Evolutionary conservation across 2,888 invertebrate species (phyloP), one percentile per base, ranked within the genome.

Genomic region (Drosophila algonquin): DNA sequence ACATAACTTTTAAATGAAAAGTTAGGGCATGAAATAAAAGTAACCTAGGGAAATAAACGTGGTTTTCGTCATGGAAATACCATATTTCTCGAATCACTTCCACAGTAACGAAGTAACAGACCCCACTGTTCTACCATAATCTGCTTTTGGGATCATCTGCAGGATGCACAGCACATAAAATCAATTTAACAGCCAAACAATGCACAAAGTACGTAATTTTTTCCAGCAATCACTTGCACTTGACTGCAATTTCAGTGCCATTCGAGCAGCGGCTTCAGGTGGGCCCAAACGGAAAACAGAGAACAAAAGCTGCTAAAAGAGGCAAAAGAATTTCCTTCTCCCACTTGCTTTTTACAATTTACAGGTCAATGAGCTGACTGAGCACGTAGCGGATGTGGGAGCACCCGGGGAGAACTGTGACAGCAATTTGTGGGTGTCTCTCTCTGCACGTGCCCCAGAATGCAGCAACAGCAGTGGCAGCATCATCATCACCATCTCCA

Each of bases 181-280:
- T 73, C 73, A 72, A 73, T 73, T 73, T 64, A 51, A 40, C 58
- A 46, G 51, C 27, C 73, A 48, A 58, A 73, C 62, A 70, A 70
- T 70, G 51, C 55, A 40, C 55, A 40, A 73, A 70, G 69, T 63
- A 74, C 60, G 70, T 70, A 61, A 65, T 67, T 73, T 60, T 65
- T 73, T 73, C 50, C 45, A 58, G 63, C 59, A 74, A 74, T 74
- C 74, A 54, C 60, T 69, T 74, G 74, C 74, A 74, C 74, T 73
- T 74, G 74, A 74, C 48, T 74, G 74, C 74, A 30, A 56, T 59
- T 32, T 52, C 73, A 63, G 44, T 54, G 35, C 53, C 21, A 30
- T 45, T 47, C 60, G 10, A 45, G 30, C 40, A 52, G 70, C 63
- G 72, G 59, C 65, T 44, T 64, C 58, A 72, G 72, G 64, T 64